Percentiles rank a stretch among this genome's conserved stretches.
These are phyloP conservation scores for Dryadula phaetusa DNA, from an alignment of 2,888 invertebrate species.

Conservation along the genomic window DNA sequence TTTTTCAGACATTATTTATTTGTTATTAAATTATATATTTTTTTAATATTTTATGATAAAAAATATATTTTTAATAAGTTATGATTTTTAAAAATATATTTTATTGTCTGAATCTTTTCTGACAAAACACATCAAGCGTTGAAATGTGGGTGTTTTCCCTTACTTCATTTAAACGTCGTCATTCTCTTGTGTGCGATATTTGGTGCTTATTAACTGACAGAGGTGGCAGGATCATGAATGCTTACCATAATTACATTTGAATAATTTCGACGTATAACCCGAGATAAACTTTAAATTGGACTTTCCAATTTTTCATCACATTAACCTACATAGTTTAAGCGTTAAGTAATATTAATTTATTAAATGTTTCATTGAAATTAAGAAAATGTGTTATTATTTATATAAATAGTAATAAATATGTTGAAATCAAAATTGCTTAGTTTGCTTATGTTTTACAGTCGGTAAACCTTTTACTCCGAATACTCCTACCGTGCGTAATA, in stretches of 20 bases:
- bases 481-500: no score
- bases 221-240: slow-evolving; percentile 42
- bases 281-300: slow-evolving; percentile 5
- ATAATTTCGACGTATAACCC: slow-evolving; percentile 16
- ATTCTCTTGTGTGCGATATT: slow-evolving; percentile 61
- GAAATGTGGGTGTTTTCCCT: slow-evolving; percentile 58
- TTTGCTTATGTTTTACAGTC: no score
- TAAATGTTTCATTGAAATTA: not conserved
- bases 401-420: not conserved
- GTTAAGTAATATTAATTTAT: not conserved
- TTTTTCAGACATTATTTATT: no score
- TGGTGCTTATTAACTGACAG: slow-evolving; percentile 62
- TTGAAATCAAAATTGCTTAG: no score
- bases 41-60: no score
- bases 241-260: slow-evolving; percentile 40
- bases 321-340: not conserved
- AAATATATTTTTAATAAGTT: not conserved
- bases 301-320: slow-evolving; percentile 15
- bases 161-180: slow-evolving; percentile 58
- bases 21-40: no score
- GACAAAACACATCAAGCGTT: slow-evolving; percentile 45
- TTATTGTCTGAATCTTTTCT: slow-evolving; percentile 16
- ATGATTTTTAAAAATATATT: not conserved
- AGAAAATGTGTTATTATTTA: no score
- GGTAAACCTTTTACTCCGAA: no score